A percentile compares a stretch with the other conserved stretches of the same genome.
phyloP scores from a whole-genome alignment of 2,113 vertebrate genomes.

The Poeciliopsis retropinna region DNA sequence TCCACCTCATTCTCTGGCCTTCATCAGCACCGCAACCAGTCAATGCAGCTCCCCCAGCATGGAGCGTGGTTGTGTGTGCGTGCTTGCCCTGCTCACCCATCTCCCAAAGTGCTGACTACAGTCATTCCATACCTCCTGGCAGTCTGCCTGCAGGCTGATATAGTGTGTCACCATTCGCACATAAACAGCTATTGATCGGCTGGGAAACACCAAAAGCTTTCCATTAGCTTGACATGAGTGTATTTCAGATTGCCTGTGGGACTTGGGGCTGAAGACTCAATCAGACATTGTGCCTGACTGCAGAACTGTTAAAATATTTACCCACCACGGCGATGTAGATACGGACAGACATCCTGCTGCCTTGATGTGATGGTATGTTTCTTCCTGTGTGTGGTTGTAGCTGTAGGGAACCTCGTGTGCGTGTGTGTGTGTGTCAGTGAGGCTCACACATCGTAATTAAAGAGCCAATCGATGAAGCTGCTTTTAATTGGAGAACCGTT shows the following conservation, averaged over 20 bases:
- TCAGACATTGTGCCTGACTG: background rate
- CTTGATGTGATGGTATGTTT: constrained; percentile 6
- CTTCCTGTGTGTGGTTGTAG: constrained; percentile 14
- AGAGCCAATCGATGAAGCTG: constrained; percentile 51
- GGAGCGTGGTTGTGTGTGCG: background rate
- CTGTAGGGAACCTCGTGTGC: background rate
- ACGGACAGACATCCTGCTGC: background rate
- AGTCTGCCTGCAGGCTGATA: constrained; percentile 60
- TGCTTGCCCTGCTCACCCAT: background rate
- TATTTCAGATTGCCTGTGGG: constrained; percentile 56
- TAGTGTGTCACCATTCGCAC: constrained; percentile 59
- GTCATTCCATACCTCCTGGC: constrained; percentile 55
- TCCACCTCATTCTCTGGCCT: constrained; percentile 37
- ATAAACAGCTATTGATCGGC: constrained; percentile 75
- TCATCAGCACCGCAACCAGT: constrained; percentile 21
- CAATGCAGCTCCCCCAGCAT: background rate
- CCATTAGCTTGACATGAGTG: constrained; percentile 53
- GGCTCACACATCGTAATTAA: constrained; percentile 47
- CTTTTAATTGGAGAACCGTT: constrained; percentile 68
- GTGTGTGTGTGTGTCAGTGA: background rate
- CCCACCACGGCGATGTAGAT: constrained; percentile 19
- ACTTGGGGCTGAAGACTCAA: constrained; percentile 4
- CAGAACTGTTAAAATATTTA: constrained; percentile 67
- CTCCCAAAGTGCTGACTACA: constrained; percentile 68
- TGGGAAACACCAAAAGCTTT: constrained; percentile 60